Percentiles rank a stretch among this genome's conserved stretches.
Evolutionary conservation across 2,797 vertebrate species (phyloP).

Genomic region (Cirrhinus molitorella): DNA sequence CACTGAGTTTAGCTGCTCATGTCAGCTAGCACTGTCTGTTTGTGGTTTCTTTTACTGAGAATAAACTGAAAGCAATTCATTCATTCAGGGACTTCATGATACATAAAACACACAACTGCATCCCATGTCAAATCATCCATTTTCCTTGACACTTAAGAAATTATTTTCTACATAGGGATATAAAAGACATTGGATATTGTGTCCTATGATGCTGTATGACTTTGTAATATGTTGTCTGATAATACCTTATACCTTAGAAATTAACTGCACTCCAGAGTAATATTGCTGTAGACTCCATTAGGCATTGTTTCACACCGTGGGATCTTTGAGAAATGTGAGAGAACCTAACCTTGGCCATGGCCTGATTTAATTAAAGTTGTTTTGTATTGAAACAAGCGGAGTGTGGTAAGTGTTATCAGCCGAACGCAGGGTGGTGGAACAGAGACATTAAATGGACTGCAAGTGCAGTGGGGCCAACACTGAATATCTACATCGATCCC

Average conservation of each 20-base stretch:
- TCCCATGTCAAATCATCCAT: neutral
- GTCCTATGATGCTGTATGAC: neutral
- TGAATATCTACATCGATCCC: conserved; percentile 35
- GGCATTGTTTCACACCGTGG: conserved; percentile 27
- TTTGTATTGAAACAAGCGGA: conserved; percentile 58
- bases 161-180: neutral
- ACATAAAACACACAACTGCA: conserved; percentile 3
- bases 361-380: conserved; percentile 60
- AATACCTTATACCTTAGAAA: neutral
- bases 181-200: neutral
- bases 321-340: conserved; percentile 45
- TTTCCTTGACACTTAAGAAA: neutral
- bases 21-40: conserved; percentile 39
- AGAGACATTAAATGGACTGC: conserved; percentile 60
- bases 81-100: conserved; percentile 19
- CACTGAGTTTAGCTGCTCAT: conserved; percentile 44
- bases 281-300: conserved; percentile 31
- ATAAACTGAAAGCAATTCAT: conserved; percentile 41
- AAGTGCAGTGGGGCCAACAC: conserved; percentile 40
- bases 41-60: conserved; percentile 25
- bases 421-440: conserved; percentile 52
- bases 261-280: neutral
- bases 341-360: conserved; percentile 52
- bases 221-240: conserved; percentile 21
- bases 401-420: conserved; percentile 66